Conservation (phyloP, 2,113 vertebrate species). For the Mirza zaza region DNA sequence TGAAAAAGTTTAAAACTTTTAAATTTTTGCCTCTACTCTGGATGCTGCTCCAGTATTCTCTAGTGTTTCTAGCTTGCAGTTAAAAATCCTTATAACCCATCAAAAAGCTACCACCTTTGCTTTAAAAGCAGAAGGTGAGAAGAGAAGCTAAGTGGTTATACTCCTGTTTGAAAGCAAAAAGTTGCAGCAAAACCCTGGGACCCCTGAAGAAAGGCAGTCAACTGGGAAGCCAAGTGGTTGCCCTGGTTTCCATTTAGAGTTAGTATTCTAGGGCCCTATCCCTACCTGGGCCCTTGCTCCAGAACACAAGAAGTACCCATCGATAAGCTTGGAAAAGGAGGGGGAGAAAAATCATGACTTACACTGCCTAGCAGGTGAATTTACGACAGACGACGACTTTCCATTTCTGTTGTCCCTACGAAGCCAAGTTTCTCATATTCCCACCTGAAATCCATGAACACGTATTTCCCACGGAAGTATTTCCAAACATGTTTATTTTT, state of each 20-base stretch:
- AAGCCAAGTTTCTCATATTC: neutral
- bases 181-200: neutral
- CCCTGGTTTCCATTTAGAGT: neutral
- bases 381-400: neutral
- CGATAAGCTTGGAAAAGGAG: neutral
- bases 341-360: neutral
- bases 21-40: neutral
- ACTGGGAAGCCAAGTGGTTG: neutral
- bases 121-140: neutral
- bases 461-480: neutral
- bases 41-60: neutral
- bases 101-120: neutral
- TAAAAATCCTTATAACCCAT: neutral
- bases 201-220: neutral
- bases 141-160: neutral
- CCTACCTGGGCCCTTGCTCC: neutral
- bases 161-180: neutral
- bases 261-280: neutral
- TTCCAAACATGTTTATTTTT: neutral
- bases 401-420: neutral
- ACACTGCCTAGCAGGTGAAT: neutral
- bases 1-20: neutral
- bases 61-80: neutral
- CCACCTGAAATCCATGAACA: conserved; percentile 4
- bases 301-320: neutral